Base-by-base conservation (phyloP, 2,888 invertebrate genomes). In the Gonocerus acuteangulatus region DNA sequence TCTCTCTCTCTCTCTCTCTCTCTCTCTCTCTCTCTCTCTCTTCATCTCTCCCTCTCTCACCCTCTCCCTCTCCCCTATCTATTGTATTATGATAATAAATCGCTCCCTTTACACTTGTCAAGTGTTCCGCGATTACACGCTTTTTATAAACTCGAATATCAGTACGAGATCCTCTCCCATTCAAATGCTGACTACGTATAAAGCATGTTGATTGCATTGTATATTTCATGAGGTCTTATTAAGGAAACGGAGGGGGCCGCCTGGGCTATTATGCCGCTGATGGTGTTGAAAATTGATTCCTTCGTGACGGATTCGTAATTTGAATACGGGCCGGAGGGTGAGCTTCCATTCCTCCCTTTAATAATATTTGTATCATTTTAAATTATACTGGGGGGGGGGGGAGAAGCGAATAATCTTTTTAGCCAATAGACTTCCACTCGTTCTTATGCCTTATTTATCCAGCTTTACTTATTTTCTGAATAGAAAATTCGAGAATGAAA, bases 221-320 rank as follows among this genome's bases (percentile, higher is more conserved):
- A 42, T 54, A 54, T 54, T 54, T 54, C 54, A 54, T 42, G 54
- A 54, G 39, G 39, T 36, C 39, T 54, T 54, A 54, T 54, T 42
- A 54, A 42, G 42, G 42, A 23, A 15, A n/a, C 15, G 39, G 2
- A 1, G 39, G 11, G 2, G 1, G 1, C 2, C 39, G 16, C n/a
- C 6, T 19, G 34, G 34, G 18, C 47, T 21, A 54, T 54, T 54
- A 54, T 54, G 21, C 39, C n/a, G 23, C 39, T 42, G 54, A 42
- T 54, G 54, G 54, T 54, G 54, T 54, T 54, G 54, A 54, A 54
- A 54, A 54, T 54, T 54, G 54, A 54, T 54, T 54, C 42, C 42
- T 39, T 54, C 54, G 16, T 54, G 54, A 54, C 39, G 39, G 54
- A 54, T 54, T 54, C 23, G 23, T 54, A 54, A 54, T 54, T 54